phyloP scores from a whole-genome alignment of 2,113 vertebrate species.

The Climacteris rufus region DNA sequence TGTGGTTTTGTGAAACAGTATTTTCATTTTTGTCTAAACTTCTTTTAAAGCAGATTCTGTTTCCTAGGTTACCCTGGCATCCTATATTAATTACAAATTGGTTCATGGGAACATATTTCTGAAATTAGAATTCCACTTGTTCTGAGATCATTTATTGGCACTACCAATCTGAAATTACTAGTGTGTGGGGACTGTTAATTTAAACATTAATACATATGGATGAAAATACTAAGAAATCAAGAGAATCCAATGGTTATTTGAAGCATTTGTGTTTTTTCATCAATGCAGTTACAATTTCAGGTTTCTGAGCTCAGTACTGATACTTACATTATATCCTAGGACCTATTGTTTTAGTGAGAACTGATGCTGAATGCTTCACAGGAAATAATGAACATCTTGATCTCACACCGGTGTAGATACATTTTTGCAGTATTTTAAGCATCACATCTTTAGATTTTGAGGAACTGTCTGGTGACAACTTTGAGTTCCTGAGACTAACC shows the following conservation, averaged over 20 bases:
- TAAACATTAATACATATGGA: background rate
- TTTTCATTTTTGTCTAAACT: background rate
- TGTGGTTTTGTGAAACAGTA: background rate
- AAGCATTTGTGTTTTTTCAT: background rate
- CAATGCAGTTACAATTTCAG: background rate
- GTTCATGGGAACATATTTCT: background rate
- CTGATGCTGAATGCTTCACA: background rate
- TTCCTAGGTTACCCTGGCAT: background rate
- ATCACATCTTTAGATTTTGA: background rate
- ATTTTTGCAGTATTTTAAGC: background rate
- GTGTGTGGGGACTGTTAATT: background rate
- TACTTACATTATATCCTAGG: background rate
- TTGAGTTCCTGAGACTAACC: background rate
- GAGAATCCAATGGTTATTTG: conserved; percentile 28
- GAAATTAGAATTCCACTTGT: conserved; percentile 13
- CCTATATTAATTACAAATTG: background rate
- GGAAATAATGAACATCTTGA: background rate
- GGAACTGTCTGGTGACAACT: background rate
- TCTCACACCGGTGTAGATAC: background rate
- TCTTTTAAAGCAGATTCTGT: background rate
- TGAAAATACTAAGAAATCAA: background rate
- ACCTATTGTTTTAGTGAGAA: background rate
- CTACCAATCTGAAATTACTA: background rate
- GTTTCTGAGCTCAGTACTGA: background rate
- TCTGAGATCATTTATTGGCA: background rate